Percentiles rank a stretch among this genome's conserved stretches.
These are phyloP conservation scores for Apaloderma vittatum DNA, from an alignment of 2,113 vertebrate genomes.

Conservation along the genomic window DNA sequence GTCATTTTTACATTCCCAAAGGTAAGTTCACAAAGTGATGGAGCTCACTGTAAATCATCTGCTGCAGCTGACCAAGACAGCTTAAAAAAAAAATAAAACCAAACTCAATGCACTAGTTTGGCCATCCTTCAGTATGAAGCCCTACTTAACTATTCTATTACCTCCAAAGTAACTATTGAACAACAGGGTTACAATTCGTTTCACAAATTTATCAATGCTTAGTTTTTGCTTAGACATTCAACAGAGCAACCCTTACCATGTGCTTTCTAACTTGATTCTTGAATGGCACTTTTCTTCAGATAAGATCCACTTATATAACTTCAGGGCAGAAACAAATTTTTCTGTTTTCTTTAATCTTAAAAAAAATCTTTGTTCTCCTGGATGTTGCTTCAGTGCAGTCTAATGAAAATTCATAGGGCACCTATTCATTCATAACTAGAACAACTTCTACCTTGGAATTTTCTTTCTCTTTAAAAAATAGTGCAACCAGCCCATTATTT, in stretches of 20 bases:
- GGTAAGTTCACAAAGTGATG: background rate
- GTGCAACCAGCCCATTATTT: background rate
- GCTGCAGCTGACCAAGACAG: background rate
- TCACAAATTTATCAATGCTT: background rate
- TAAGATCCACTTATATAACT: background rate
- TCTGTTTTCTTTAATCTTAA: background rate
- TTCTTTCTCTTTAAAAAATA: background rate
- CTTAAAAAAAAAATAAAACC: background rate
- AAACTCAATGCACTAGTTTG: background rate
- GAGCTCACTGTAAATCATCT: background rate
- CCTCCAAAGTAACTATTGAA: background rate
- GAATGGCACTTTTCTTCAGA: background rate
- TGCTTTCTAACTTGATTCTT: background rate
- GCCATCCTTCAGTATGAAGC: background rate
- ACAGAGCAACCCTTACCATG: background rate
- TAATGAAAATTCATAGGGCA: conserved; percentile 9
- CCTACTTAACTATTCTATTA: background rate
- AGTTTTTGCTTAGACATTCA: background rate
- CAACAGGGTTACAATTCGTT: background rate
- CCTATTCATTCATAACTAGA: background rate
- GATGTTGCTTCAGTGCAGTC: background rate
- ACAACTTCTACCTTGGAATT: background rate
- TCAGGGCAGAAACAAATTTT: background rate
- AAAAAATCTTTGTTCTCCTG: background rate
- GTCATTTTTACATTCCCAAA: background rate